Percentiles rank a stretch among this genome's conserved stretches.
Evolutionary conservation across 1,140 invertebrate genomes (phyloP).

Genomic region (Drosophila ironensis): DNA sequence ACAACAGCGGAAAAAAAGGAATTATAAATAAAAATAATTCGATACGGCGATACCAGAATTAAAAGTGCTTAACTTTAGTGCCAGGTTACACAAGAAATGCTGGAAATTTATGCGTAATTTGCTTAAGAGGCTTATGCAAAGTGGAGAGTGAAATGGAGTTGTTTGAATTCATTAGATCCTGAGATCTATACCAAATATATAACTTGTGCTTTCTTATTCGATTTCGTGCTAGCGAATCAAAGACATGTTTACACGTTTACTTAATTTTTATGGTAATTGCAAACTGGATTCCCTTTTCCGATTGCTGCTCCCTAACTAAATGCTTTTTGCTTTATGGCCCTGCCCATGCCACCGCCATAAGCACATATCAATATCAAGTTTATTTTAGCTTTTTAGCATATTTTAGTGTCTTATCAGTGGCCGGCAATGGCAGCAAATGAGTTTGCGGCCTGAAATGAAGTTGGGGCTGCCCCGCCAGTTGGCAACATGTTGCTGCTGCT

Average conservation of each 20-base stretch:
- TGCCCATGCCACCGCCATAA: conserved; percentile 58
- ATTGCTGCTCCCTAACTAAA: conserved; percentile 42
- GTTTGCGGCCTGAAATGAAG: conserved; percentile 18
- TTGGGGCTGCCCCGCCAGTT: conserved; percentile 2
- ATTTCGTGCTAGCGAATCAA: too few species aligned
- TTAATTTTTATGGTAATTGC: too few species aligned
- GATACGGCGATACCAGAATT: conserved; percentile 39
- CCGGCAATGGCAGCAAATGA: conserved; percentile 65
- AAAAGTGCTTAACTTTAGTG: conserved; percentile 36
- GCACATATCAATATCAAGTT: conserved; percentile 74
- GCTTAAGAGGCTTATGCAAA: conserved; percentile 10
- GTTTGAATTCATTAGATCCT: conserved; percentile 7
- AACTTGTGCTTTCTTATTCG: too few species aligned
- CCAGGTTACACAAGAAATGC: conserved; percentile 8
- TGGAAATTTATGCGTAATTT: conserved; percentile 36
- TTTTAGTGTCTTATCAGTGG: conserved; percentile 72
- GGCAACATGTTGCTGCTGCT: conserved; percentile 64
- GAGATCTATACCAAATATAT: too few species aligned
- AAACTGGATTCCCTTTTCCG: conserved; percentile 27
- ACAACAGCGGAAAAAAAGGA: neutral
- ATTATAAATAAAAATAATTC: conserved; percentile 39
- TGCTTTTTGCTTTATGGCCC: conserved; percentile 67
- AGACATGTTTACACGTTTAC: too few species aligned
- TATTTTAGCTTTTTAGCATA: conserved; percentile 74
- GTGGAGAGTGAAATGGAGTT: conserved; percentile 19